Evolutionary conservation across 1,140 invertebrate species (phyloP), one percentile per base, ranked within the genome.

Genomic region (Papilio dardanus): DNA sequence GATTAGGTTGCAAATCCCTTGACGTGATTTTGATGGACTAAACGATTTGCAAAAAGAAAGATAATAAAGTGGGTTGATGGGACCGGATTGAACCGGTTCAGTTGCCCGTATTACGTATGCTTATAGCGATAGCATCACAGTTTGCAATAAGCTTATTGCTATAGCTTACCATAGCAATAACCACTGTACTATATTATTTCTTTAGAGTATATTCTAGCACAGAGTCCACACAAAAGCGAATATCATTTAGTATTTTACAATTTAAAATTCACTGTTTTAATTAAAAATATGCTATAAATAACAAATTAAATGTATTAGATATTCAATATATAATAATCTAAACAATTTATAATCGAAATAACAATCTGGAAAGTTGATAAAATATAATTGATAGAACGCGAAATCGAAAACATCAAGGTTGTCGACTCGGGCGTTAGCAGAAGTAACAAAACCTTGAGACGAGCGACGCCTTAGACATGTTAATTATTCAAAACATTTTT

Each of bases 51-150:
- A 85, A 86, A 88, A 86, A 86, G 71, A 79, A 80, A 78, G 83
- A 88, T 88, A 87, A 80, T 84, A 78, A 86, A 84, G 75, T 88
- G 81, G 85, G 86, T 88, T 85, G 82, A 66, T 75, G 42, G 54
- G 80, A 82, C 83, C 76, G 73, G 83, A 77, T 78, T 50, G 19
- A 42, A 79, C 86, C 37, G 81, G 85, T 78, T 82, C 31, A 37
- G 54, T 62, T 67, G 76, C 62, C 28, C 50, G 24, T 74, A 81
- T 77, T 83, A 81, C 81, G 80, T 81, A 67, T 80, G 68, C 66
- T 19, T 3, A 66, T 66, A 58, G 50, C 19, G 46, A 19, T 50
- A 10, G 21, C 50, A 58, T 58, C 8, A 58, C 50, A 58, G 50
- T 28, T 58, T 58, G 50, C 21, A 58, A 58, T 58, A 12, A 28